These are phyloP conservation scores for Lutraria lutraria DNA, from an alignment of 2,888 invertebrate species.

Conservation along the genomic window DNA sequence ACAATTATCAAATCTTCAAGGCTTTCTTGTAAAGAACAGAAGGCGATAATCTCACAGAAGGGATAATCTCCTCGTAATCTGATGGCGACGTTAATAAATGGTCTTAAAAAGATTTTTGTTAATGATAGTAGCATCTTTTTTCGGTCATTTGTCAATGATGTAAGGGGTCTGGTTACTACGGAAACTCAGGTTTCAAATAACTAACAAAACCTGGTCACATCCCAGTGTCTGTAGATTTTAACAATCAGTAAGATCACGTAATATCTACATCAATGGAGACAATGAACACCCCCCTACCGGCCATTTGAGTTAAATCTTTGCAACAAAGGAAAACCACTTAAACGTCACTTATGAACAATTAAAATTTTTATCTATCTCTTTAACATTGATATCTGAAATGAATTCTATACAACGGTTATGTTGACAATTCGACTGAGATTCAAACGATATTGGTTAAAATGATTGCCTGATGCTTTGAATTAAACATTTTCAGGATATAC, in stretches of 20 bases:
- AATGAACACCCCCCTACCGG: not conserved
- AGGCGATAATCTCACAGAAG: too few relatives aligned
- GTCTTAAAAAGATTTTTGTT: conserved; percentile 41
- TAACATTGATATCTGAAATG: not conserved
- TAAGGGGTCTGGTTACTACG: conserved; percentile 58
- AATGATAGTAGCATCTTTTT: conserved; percentile 58
- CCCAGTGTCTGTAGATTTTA: not conserved
- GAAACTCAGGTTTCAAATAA: conserved; percentile 55
- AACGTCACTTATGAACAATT: conserved; percentile 36
- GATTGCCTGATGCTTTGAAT: conserved; percentile 24
- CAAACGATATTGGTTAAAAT: not conserved
- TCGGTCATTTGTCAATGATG: conserved; percentile 67
- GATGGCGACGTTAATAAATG: conserved; percentile 27
- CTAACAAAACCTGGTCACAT: conserved; percentile 44
- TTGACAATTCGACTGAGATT: not conserved
- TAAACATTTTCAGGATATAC: not conserved
- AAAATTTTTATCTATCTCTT: conserved; percentile 18
- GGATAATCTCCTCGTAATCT: conserved; percentile 40
- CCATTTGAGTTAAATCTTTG: conserved; percentile 23
- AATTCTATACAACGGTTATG: not conserved
- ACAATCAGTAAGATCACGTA: conserved; percentile 48
- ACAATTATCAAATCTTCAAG: conserved; percentile 35
- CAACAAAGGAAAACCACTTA: conserved; percentile 27
- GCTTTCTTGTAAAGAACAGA: conserved; percentile 20
- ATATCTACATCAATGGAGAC: conserved; percentile 45